Conservation (phyloP, 2,797 vertebrate genomes). For the Myotis vivesi region DNA sequence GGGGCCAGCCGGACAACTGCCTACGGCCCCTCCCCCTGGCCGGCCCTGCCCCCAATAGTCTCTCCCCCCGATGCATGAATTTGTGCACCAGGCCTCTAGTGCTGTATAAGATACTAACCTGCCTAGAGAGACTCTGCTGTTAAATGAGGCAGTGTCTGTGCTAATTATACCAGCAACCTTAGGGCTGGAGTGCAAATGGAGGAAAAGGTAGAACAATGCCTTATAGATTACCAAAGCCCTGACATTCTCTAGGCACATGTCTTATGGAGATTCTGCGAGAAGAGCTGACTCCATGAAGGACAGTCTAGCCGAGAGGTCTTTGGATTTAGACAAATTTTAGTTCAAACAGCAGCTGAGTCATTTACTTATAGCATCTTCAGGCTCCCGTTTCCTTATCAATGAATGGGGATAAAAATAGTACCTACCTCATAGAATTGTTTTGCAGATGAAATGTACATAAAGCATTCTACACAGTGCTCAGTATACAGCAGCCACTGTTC, state of each 20-base stretch:
- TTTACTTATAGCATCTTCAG: neutral
- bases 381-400: neutral
- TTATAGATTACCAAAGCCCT: neutral
- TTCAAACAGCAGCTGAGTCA: neutral
- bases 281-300: neutral
- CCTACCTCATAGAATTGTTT: neutral
- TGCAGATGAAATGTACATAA: neutral
- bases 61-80: no score
- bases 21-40: no score
- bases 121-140: neutral
- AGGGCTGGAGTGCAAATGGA: neutral
- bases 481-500: neutral
- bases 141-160: neutral
- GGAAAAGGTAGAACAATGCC: neutral
- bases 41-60: rapidly evolving
- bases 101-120: neutral
- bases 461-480: neutral
- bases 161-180: neutral
- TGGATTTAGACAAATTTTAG: neutral
- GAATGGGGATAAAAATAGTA: neutral
- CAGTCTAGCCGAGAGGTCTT: neutral
- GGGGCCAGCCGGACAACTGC: no score
- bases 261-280: neutral
- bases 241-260: neutral
- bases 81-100: no score